These are phyloP conservation scores for Eupithecia insigniata DNA, from an alignment of 2,888 invertebrate genomes.

Conservation along the genomic window DNA sequence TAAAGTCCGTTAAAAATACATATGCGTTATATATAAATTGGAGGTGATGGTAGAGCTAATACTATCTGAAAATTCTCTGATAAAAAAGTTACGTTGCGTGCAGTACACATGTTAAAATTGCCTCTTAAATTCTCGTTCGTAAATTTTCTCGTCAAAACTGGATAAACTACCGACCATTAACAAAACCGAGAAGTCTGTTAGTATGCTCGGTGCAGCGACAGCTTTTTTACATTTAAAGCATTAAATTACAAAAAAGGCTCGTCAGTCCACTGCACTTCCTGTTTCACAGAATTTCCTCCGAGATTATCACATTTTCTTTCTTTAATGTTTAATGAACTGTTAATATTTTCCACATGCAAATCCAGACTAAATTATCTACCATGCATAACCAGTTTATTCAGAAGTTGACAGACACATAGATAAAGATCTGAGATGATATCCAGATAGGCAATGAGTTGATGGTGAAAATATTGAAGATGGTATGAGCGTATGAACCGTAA, in stretches of 20 bases:
- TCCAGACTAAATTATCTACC: slow-evolving; percentile 21
- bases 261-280: slow-evolving; percentile 5
- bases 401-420: slow-evolving; percentile 21
- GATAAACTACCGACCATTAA: not conserved
- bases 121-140: not conserved
- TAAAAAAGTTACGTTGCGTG: not conserved
- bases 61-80: not conserved
- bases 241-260: slow-evolving; percentile 9
- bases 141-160: not conserved
- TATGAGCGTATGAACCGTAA: slow-evolving; percentile 19
- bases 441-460: slow-evolving; percentile 18
- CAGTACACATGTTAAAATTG: not conserved
- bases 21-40: not conserved
- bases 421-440: slow-evolving; percentile 31
- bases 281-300: slow-evolving; percentile 17
- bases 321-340: slow-evolving; percentile 11
- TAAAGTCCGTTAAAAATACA: too few species aligned
- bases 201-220: slow-evolving; percentile 10
- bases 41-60: not conserved
- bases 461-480: not conserved
- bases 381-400: slow-evolving; percentile 21
- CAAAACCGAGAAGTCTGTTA: not conserved
- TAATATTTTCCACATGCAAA: slow-evolving; percentile 29
- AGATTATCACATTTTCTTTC: slow-evolving; percentile 11
- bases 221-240: slow-evolving; percentile 9